Percentiles rank a stretch among this genome's conserved stretches.
These are phyloP conservation scores for Sceloporus tristichus DNA, from an alignment of 2,113 vertebrate genomes.

Conservation along the genomic window DNA sequence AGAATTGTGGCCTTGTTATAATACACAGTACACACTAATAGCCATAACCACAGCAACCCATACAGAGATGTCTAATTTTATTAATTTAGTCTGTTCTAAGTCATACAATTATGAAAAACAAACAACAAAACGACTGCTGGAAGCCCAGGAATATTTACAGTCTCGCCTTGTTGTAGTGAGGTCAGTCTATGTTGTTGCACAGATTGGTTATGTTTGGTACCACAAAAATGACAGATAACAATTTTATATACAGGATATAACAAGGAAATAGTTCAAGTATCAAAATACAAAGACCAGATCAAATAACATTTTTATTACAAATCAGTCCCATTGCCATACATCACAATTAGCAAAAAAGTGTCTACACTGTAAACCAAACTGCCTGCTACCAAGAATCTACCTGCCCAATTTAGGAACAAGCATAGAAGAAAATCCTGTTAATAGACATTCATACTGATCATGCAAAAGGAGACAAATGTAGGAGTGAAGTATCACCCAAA, in stretches of 20 bases:
- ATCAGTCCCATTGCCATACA: constrained; percentile 83
- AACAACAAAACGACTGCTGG: constrained; percentile 92
- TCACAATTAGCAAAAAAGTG: constrained; percentile 81
- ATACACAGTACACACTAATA: constrained; percentile 20
- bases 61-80: constrained; percentile 80
- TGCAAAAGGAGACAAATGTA: constrained; percentile 42
- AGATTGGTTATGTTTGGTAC: constrained; percentile 85
- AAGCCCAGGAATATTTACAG: constrained; percentile 94
- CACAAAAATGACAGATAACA: constrained; percentile 85
- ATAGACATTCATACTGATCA: constrained; percentile 42
- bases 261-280: constrained; percentile 96
- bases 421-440: constrained; percentile 27
- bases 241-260: constrained; percentile 90
- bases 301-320: constrained; percentile 90
- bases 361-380: constrained; percentile 81
- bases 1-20: not conserved
- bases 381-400: constrained; percentile 41
- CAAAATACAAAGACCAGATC: constrained; percentile 95
- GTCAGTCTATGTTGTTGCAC: constrained; percentile 83
- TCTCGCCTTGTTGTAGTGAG: constrained; percentile 85
- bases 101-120: constrained; percentile 91
- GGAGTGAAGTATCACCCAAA: not conserved
- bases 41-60: constrained; percentile 31
- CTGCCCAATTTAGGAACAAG: constrained; percentile 16
- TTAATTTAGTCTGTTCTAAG: constrained; percentile 82